These are phyloP conservation scores for Euphydryas editha DNA, from an alignment of 2,888 invertebrate species.

Conservation along the genomic window DNA sequence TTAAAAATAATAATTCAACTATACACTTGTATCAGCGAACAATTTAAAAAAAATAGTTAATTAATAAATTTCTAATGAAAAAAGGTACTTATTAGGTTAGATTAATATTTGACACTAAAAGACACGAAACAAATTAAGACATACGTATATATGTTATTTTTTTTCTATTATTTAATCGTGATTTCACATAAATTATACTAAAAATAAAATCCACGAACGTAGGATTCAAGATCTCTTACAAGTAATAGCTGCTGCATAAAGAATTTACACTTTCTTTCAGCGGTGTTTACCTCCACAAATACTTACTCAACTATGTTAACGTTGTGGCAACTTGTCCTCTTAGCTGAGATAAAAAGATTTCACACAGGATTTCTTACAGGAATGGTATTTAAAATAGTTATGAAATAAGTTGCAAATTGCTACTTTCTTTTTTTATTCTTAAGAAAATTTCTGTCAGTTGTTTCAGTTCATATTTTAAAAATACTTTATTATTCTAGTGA, in stretches of 20 bases:
- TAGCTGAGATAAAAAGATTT: slow-evolving; percentile 13
- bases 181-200: too few species aligned
- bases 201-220: not conserved
- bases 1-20: too few species aligned
- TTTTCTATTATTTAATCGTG: too few species aligned
- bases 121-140: too few species aligned
- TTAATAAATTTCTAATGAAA: too few species aligned
- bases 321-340: not conserved
- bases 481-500: too few species aligned
- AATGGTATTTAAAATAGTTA: slow-evolving; percentile 1
- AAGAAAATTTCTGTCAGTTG: not conserved
- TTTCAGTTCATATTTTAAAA: too few species aligned
- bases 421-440: not conserved
- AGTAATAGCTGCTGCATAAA: slow-evolving; percentile 13
- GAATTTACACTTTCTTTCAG: slow-evolving; percentile 16
- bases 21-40: too few species aligned
- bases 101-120: too few species aligned
- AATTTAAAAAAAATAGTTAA: too few species aligned
- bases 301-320: slow-evolving; percentile 22
- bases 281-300: slow-evolving; percentile 20
- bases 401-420: not conserved
- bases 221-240: not conserved
- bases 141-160: too few species aligned
- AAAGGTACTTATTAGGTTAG: too few species aligned
- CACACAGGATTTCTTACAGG: not conserved